Conservation (phyloP, 53 echinoderm and acorn worm genomes). For the Zoroaster sp. region DNA sequence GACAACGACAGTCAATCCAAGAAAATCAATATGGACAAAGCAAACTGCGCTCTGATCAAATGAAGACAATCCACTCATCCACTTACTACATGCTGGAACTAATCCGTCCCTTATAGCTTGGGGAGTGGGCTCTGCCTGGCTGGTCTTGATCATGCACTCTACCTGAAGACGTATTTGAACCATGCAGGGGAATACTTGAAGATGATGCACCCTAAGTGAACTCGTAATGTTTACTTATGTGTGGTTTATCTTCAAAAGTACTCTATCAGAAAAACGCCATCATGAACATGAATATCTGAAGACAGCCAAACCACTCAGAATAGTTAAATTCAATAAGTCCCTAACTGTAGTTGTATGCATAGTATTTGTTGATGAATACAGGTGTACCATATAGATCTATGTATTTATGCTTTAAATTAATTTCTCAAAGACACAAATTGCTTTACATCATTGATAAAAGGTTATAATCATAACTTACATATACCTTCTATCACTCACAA, state of each 20-base stretch:
- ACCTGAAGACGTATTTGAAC: background rate
- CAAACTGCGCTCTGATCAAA: background rate
- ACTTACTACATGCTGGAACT: background rate
- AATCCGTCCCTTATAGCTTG: background rate
- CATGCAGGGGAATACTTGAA: background rate
- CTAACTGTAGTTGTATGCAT: no score
- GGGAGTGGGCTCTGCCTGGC: no score
- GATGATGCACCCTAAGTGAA: background rate
- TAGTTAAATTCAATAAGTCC: no score
- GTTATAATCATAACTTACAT: no score
- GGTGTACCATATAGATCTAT: no score
- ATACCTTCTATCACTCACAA: no score
- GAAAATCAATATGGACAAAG: background rate
- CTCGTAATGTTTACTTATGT: background rate
- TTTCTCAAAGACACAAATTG: no score
- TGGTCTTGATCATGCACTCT: no score
- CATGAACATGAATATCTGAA: background rate
- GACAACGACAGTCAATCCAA: background rate
- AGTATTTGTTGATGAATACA: no score
- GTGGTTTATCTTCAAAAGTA: background rate
- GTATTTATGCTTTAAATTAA: no score
- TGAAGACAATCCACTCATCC: background rate
- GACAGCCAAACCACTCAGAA: background rate
- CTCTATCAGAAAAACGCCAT: background rate
- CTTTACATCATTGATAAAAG: no score